Conservation (phyloP, 2,888 invertebrate genomes). For the Papilio elwesi region DNA sequence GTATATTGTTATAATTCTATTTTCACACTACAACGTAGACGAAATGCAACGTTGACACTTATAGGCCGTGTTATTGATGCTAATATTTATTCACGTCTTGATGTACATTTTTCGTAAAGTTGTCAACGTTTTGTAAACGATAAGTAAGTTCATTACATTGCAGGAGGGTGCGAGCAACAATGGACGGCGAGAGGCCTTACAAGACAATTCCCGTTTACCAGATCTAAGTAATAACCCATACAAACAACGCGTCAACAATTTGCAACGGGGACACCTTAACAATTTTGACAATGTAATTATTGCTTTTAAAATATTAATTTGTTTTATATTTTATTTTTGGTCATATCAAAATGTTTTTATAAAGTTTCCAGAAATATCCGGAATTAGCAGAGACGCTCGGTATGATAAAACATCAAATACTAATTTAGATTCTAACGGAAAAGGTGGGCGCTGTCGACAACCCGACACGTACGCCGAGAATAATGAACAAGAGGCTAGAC, state of each 20-base stretch:
- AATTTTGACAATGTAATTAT: slow-evolving; percentile 34
- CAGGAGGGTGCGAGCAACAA: slow-evolving; percentile 22
- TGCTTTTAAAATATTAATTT: not conserved
- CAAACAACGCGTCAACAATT: slow-evolving; percentile 26
- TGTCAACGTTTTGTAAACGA: not conserved
- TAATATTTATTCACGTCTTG: no score
- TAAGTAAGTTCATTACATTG: slow-evolving; percentile 3
- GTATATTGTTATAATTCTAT: no score
- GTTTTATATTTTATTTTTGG: not conserved
- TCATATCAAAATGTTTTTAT: slow-evolving; percentile 21
- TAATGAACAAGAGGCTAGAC: slow-evolving; percentile 39
- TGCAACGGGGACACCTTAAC: slow-evolving; percentile 20
- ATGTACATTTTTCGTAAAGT: no score
- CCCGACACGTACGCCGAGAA: slow-evolving; percentile 32
- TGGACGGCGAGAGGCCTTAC: slow-evolving; percentile 22
- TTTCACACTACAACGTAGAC: no score
- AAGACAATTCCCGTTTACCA: slow-evolving; percentile 31
- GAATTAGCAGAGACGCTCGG: slow-evolving; percentile 48
- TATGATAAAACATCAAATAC: slow-evolving; percentile 46
- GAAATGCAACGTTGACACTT: no score
- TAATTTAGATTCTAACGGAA: slow-evolving; percentile 38
- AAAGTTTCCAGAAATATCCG: slow-evolving; percentile 56
- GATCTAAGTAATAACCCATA: slow-evolving; percentile 36
- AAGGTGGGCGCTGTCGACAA: slow-evolving; percentile 16
- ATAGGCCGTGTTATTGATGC: no score